Base-by-base conservation (phyloP, 2,888 invertebrate genomes). In the Dermolepida albohirtum region DNA sequence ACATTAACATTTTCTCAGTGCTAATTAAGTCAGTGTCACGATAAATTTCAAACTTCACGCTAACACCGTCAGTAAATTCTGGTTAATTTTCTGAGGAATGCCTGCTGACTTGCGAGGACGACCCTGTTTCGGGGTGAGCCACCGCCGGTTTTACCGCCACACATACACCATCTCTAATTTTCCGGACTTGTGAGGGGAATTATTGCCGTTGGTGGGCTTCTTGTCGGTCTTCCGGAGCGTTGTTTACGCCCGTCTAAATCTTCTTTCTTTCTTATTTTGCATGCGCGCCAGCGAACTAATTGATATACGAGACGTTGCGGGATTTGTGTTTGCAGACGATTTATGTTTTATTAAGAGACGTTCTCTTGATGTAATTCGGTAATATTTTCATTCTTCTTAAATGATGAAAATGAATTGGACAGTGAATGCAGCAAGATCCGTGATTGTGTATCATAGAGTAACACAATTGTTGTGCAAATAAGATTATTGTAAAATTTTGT, bases 21-120 rank as follows among this genome's bases (percentile, higher is more conserved):
- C 55, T 55, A 55, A 55, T 55, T 55, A 55, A 55, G 55, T 55
- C 55, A 39, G 16, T 41, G 55, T 55, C 55, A 40, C 55, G 41
- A 55, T 55, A 55, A 55, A 55, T 55, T 55, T 55, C 55, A 40
- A 55, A 55, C 55, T 55, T 41, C 55, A 55, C 40, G 55, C 55
- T 39, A 55, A 22, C 41, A 41, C 22, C 17, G 55, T 55, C 55
- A 39, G 40, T 55, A 55, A 55, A 55, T 40, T 55, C 41, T 16
- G 41, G 55, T 55, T 55, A 55, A 55, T 55, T 55, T 55, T 55
- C 55, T 41, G 55, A 55, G 55, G 55, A 55, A 55, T 55, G 55
- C 41, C 55, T 34, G 34, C 34, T 34, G 34, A 34, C 34, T 34
- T 6, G 34, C 34, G 34, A 34, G 34, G 34, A 34, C 34, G 34